Base-by-base conservation (phyloP, 2,888 invertebrate genomes). In the Thumatha senex region DNA sequence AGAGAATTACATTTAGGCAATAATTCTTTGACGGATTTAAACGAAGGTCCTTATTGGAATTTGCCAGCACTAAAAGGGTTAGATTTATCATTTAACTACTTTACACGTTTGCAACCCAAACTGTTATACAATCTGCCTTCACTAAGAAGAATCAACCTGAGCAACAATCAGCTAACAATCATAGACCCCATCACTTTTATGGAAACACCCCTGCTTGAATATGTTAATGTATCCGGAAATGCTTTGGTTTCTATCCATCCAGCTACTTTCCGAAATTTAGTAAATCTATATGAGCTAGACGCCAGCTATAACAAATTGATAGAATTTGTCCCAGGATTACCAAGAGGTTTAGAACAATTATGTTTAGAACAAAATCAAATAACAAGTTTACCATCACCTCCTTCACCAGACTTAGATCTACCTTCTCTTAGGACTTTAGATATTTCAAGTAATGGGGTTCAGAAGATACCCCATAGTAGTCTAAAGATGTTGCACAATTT, bases 41-140 rank as follows among this genome's bases (percentile, higher is more conserved):
- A 95, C 40, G 94, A 95, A 57, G 93, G 94, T 43, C 96, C 97
- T 0, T 95, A 96, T 72, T 97, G 97, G 96, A 96, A 97, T 86
- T 86, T 97, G 40, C 97, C 97, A 0, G 95, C 95, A 7, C 85
- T 97, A 3, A 97, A 97, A 89, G 97, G 97, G 0, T 83, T 98
- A 50, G 97, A 97, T 85, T 84, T 97, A 34, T 95, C 96, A 0
- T 92, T 93, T 51, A 97, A 97, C 74, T 94, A 93, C 57, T 95
- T 96, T 64, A 93, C 94, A 54, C 92, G 93, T 14, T 78, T 97
- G 13, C 95, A 96, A 70, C 94, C 95, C 0, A 93, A 94, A 48
- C 82, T 96, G n/a, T 79, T 97, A 34, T 93, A 93, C 9, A 96
- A 96, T 61, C 80, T 96, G 45, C 96, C 96, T 13, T 95, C 95